Evolutionary conservation across 2,113 vertebrate genomes (phyloP), one percentile per base, ranked within the genome.

Genomic region (Otocyon megalotis): DNA sequence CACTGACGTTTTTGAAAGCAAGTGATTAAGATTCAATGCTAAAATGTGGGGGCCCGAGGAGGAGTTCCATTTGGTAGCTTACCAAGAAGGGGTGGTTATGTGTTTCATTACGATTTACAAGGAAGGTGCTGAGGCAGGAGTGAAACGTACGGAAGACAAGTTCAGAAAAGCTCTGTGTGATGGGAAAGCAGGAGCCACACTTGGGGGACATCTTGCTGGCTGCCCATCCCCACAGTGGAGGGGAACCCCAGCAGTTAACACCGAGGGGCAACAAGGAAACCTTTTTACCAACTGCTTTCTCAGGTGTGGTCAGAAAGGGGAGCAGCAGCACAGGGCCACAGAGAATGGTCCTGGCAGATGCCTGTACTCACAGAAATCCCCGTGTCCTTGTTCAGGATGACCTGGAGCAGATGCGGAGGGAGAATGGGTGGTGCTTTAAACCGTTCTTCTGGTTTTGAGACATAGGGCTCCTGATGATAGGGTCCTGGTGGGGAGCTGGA

Each of bases 301-400:
- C 16, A 12, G 79, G 58, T 9, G 69, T 20, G 22, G 62, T 19
- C 19, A 22, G 79, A 35, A 17, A 30, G 8, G 60, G 17, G 5
- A 69, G 43, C 3, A 10, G 37, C 1, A 0, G 88, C 24, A 4
- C 6, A 1, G 1, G 60, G 37, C n/a, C 28, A 0, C 0, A 4
- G 37, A 56, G 37, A 74, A 7, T 0, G 26, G 43, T 12, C 19
- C 0, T 8, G 74, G 26, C 13, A 4, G 58, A 35, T 0, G 37
- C 32, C 65, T 5, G 4, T 72, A 99, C 99, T 99, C 98, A 99
- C 99, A 35, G 99, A 99, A 96, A 99, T 98, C 4, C 99, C 99
- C 0, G 99, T 99, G 99, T 99, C 99, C 99, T 99, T 99, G 97
- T 99, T 99, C 88, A 99, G 99, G 97, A 99, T 99, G 98, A 99